Conservation (phyloP, 2,888 invertebrate genomes). For the Autographa gamma region DNA sequence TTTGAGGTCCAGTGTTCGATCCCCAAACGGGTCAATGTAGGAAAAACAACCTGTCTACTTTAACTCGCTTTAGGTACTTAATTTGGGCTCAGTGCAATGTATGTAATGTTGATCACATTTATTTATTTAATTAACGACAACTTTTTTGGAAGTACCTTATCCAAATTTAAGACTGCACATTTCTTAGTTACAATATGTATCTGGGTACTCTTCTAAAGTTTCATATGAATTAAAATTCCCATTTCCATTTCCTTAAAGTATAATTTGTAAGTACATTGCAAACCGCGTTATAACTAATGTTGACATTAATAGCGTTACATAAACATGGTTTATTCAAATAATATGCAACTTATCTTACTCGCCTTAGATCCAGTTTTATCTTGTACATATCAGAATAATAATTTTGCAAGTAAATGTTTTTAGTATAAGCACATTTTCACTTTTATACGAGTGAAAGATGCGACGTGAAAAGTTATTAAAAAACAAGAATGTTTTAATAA, state of each 20-base stretch:
- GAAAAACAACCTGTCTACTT: too few relatives aligned
- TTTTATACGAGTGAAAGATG: constrained; percentile 26
- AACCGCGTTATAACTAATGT: constrained; percentile 26
- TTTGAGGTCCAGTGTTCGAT: too few relatives aligned
- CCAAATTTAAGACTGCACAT: too few relatives aligned
- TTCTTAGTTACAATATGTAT: too few relatives aligned
- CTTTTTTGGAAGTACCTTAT: too few relatives aligned
- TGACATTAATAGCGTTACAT: constrained; percentile 39
- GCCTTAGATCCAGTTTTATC: constrained; percentile 47
- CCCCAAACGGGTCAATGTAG: too few relatives aligned
- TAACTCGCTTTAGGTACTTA: too few relatives aligned
- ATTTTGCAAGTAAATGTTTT: constrained; percentile 41
- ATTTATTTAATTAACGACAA: too few relatives aligned
- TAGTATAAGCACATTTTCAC: constrained; percentile 47
- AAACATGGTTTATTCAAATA: constrained; percentile 50
- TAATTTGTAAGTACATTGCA: constrained; percentile 20
- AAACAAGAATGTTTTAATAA: constrained; percentile 35
- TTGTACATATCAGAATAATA: constrained; percentile 30
- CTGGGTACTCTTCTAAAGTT: neutral
- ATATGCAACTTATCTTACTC: constrained; percentile 45
- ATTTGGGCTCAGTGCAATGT: too few relatives aligned
- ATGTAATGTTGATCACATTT: too few relatives aligned
- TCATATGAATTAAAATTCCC: neutral
- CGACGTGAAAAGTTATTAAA: constrained; percentile 10
- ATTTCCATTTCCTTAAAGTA: neutral